Conservation (phyloP, 2,888 invertebrate genomes). For the Elysia crispata region DNA sequence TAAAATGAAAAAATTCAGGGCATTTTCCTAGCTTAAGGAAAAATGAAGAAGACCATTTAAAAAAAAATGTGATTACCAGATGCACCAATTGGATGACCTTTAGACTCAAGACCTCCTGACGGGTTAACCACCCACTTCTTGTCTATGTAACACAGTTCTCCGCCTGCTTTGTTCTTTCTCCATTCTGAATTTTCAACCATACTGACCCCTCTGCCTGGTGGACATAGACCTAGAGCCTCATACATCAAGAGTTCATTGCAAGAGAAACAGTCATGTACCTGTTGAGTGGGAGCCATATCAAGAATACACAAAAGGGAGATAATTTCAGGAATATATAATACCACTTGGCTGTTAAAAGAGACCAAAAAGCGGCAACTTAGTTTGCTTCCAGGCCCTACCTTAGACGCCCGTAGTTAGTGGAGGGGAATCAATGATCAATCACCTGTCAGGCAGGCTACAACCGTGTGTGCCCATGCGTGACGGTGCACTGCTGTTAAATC, state of each 20-base stretch:
- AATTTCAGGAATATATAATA: background rate
- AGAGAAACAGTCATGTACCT: slow-evolving; percentile 97
- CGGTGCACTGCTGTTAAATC: too few species aligned
- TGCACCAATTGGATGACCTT: slow-evolving; percentile 98
- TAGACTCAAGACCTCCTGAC: slow-evolving; percentile 97
- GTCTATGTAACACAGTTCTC: slow-evolving; percentile 85
- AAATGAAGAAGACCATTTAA: too few species aligned
- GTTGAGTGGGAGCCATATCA: background rate
- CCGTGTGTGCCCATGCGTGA: too few species aligned
- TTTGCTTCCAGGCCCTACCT: too few species aligned
- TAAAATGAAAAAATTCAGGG: too few species aligned
- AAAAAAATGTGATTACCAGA: slow-evolving; percentile 82
- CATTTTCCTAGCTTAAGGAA: too few species aligned
- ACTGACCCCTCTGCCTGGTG: slow-evolving; percentile 60
- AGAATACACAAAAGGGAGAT: slow-evolving; percentile 29
- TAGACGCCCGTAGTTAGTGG: too few species aligned
- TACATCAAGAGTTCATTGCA: slow-evolving; percentile 98
- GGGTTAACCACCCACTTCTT: slow-evolving; percentile 99
- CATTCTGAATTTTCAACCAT: slow-evolving; percentile 65
- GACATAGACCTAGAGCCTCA: slow-evolving; percentile 85
- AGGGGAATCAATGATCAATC: too few species aligned
- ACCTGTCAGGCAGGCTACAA: too few species aligned
- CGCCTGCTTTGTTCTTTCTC: slow-evolving; percentile 63
- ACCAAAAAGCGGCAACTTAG: too few species aligned
- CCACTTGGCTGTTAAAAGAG: too few species aligned